Conservation (phyloP, 2,888 invertebrate species). For the Cephus sareptanus region DNA sequence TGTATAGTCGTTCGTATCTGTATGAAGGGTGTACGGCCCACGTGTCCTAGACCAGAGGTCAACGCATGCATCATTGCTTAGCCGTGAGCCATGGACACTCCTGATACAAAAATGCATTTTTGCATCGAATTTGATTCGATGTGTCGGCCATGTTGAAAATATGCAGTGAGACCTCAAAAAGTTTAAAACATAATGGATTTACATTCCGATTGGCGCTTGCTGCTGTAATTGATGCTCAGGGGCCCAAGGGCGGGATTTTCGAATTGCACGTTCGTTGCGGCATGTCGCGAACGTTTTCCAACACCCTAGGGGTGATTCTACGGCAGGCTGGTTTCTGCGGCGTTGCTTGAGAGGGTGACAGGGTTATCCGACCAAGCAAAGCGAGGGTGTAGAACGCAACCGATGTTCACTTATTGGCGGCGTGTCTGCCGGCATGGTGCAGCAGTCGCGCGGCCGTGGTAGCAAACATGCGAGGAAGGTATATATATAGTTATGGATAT, state of each 20-base stretch:
- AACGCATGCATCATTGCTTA: slow-evolving; percentile 45
- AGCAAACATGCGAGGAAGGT: slow-evolving; percentile 8
- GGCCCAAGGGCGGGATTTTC: background rate
- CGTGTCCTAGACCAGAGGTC: slow-evolving; percentile 36
- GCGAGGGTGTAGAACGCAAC: slow-evolving; percentile 57
- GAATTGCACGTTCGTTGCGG: slow-evolving; percentile 34
- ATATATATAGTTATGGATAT: background rate
- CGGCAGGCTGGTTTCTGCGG: background rate
- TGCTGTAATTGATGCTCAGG: background rate
- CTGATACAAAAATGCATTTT: background rate
- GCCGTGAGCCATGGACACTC: slow-evolving; percentile 12
- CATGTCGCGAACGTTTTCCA: slow-evolving; percentile 39
- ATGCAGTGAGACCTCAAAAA: background rate
- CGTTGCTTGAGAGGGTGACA: background rate
- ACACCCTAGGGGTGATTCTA: slow-evolving; percentile 2
- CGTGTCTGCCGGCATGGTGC: slow-evolving; percentile 65
- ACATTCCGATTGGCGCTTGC: background rate
- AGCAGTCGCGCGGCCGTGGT: slow-evolving; percentile 10
- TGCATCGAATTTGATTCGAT: background rate
- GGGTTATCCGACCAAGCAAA: slow-evolving; percentile 33
- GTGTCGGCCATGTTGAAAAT: background rate
- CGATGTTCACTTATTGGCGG: slow-evolving; percentile 66
- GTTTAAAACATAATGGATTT: background rate
- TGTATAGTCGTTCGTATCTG: slow-evolving; percentile 29
- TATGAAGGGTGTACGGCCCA: slow-evolving; percentile 35